Percentiles rank a stretch among this genome's conserved stretches.
Conservation (phyloP, 2,113 vertebrate genomes). For the Petrocephalus zakoni region DNA sequence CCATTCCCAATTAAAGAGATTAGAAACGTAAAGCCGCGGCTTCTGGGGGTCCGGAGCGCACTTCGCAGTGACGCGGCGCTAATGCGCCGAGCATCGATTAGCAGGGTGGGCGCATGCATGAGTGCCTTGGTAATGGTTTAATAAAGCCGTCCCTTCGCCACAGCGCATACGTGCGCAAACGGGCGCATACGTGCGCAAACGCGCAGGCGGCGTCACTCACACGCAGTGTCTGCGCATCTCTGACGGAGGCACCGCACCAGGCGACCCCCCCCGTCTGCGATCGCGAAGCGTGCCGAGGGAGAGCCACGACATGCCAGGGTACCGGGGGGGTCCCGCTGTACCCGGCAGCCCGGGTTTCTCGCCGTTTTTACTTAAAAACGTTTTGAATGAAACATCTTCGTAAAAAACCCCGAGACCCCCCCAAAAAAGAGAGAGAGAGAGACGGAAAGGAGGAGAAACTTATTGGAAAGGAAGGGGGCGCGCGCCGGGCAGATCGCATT, state of each 20-base stretch:
- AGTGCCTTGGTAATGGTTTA: background rate
- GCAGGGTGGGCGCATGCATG: too few species aligned
- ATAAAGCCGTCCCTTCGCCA: background rate
- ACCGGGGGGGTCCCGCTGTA: background rate
- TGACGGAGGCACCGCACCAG: background rate
- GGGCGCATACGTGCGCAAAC: too few species aligned
- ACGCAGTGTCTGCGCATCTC: background rate
- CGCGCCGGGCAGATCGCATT: slow-evolving; percentile 54
- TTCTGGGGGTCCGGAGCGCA: background rate
- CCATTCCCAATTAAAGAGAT: background rate
- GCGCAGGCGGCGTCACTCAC: background rate
- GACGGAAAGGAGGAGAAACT: too few species aligned
- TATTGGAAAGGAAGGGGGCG: slow-evolving; percentile 39
- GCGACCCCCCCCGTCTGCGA: background rate
- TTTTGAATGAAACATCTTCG: too few species aligned
- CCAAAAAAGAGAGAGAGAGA: too few species aligned
- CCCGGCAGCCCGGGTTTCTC: too few species aligned
- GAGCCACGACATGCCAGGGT: background rate
- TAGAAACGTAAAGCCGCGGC: background rate
- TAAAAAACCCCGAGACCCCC: too few species aligned
- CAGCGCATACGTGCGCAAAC: background rate
- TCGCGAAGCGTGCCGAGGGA: background rate
- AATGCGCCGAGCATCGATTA: background rate
- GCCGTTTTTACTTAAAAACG: too few species aligned
- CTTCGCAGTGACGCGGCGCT: background rate